Percentiles rank a stretch among this genome's conserved stretches.
Conservation (phyloP, 2,797 vertebrate genomes). For the Brotogeris chrysoptera region DNA sequence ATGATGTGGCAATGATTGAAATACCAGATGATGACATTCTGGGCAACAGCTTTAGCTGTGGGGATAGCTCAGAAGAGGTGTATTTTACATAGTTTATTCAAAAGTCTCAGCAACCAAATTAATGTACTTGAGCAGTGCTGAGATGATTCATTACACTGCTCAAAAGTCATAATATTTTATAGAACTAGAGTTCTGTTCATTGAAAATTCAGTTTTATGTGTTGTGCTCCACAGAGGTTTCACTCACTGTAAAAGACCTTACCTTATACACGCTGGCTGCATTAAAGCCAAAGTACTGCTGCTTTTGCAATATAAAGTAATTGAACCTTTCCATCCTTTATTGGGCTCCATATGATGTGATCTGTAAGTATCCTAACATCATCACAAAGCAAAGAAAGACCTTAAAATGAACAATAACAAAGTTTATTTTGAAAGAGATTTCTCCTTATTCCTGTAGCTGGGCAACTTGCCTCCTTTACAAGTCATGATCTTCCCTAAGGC, state of each 20-base stretch:
- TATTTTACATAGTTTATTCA: background rate
- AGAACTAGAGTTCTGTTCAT: background rate
- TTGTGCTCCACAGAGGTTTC: constrained; percentile 2
- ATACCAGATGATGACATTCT: background rate
- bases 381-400: background rate
- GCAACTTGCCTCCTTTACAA: background rate
- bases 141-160: background rate
- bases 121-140: background rate
- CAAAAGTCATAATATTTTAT: background rate
- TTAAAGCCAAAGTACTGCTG: background rate
- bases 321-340: constrained; percentile 3
- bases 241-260: background rate
- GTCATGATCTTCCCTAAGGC: background rate
- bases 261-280: background rate
- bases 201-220: background rate
- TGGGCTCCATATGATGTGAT: background rate
- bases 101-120: background rate
- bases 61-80: background rate
- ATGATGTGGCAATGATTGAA: constrained; percentile 11
- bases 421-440: background rate
- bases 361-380: background rate
- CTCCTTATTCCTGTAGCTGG: background rate
- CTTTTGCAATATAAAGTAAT: constrained; percentile 19
- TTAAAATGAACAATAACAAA: background rate
- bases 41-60: background rate